A percentile compares a stretch with the other conserved stretches of the same genome.
Conservation (phyloP, 2,888 invertebrate genomes). For the Sarcophaga subvicina region DNA sequence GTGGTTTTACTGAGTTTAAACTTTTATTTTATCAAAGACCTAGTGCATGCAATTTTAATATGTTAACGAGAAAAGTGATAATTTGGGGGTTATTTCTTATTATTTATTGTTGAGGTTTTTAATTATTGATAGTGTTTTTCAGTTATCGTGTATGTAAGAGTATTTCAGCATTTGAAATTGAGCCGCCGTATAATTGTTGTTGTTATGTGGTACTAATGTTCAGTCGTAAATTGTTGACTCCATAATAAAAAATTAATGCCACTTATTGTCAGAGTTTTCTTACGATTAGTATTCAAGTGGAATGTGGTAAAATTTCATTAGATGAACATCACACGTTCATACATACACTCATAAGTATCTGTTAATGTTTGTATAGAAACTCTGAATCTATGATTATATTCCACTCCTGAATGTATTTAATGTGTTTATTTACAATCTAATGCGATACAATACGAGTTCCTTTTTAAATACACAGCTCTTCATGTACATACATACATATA, state of each 20-base stretch:
- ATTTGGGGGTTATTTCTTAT: slow-evolving; percentile 40
- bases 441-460: no score
- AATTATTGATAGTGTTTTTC: slow-evolving; percentile 65
- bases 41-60: slow-evolving; percentile 41
- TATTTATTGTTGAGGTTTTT: slow-evolving; percentile 54
- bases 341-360: neutral
- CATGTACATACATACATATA: neutral
- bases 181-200: neutral
- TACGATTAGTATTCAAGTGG: slow-evolving; percentile 55
- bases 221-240: slow-evolving; percentile 63
- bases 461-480: neutral
- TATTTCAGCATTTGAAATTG: neutral
- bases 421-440: slow-evolving; percentile 46
- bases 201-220: neutral
- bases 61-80: slow-evolving; percentile 51
- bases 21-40: neutral
- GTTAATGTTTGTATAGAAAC: neutral
- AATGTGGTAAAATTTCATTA: slow-evolving; percentile 56
- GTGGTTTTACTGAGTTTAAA: no score
- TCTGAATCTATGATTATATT: no score
- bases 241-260: slow-evolving; percentile 68
- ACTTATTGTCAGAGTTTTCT: slow-evolving; percentile 63
- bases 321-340: slow-evolving; percentile 18
- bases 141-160: neutral
- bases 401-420: neutral